Evolutionary conservation across 2,113 vertebrate species (phyloP), one percentile per base, ranked within the genome.

Genomic region (Gadus chalcogrammus): DNA sequence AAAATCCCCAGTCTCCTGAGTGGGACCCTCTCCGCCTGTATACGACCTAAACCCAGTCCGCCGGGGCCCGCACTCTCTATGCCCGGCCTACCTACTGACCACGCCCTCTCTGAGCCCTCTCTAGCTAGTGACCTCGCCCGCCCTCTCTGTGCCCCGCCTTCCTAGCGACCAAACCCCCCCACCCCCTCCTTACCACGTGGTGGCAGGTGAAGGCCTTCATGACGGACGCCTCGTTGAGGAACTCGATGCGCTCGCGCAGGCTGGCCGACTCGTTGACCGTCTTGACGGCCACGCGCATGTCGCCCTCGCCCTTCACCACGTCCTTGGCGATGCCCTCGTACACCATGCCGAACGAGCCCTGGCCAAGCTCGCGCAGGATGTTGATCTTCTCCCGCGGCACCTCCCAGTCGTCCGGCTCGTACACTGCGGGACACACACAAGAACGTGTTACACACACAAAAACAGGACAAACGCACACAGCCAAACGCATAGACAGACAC

Each of bases 201-300:
- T 99, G 97, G 82, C 97, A 98, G 91, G 79, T 95, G 93, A 99
- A 99, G 3, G 93, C 95, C 84, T 99, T 99, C 97, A 99, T 99
- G 79, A 99, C 96, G 0, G 97, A 99, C 3, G 97, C 97, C 80
- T 99, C 97, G 0, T 99, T 99, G 72, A 99, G 90, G 89, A 99
- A 99, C 89, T 99, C 97, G 0, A 99, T 99, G 67, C 97, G 91
- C 87, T 99, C 96, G 0, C 96, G 92, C 67, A 99, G 93, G 69
- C 95, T 98, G 83, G 97, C 96, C 0, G 95, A 93, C 70, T 99
- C 97, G 0, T 98, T 99, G 31, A 99, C 97, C 0, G 97, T 99
- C 89, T 99, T 99, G 75, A 99, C 97, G 0, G 97, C 97, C 0
- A 99, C 97, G 0, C 76, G 92, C 0, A 91, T 93, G 71, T 97